These are phyloP conservation scores for Desmophyllum pertusum DNA, from an alignment of 92 coral and sea anemone species.

Conservation along the genomic window DNA sequence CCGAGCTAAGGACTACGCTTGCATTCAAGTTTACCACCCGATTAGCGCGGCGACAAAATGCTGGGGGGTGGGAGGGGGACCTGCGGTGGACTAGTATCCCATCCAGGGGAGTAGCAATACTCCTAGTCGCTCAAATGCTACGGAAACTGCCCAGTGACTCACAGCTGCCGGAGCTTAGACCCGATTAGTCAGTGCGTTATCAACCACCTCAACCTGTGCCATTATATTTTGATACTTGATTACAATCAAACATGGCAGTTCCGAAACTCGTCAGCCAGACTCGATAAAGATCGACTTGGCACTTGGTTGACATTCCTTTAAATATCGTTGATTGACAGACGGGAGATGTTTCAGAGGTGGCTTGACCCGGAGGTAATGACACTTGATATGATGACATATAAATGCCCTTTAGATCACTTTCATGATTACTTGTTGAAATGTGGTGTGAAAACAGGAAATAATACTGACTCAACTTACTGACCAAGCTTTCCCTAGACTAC, in stretches of 20 bases:
- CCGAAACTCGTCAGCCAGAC: not conserved
- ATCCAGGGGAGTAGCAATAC: too few relatives aligned
- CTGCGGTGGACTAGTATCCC: too few relatives aligned
- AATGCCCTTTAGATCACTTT: not conserved
- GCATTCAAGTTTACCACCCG: not conserved
- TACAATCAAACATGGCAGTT: not conserved
- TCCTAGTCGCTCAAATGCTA: too few relatives aligned
- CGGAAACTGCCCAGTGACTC: too few relatives aligned
- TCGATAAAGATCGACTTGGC: not conserved
- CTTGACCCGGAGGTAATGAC: constrained; percentile 4
- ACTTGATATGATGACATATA: constrained; percentile 3
- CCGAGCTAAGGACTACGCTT: too few relatives aligned
- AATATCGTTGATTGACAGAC: constrained; percentile 9
- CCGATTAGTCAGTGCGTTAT: too few relatives aligned
- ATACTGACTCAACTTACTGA: not conserved
- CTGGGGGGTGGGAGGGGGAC: too few relatives aligned
- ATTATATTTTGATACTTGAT: not conserved
- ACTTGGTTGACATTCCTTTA: constrained; percentile 20
- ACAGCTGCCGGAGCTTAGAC: too few relatives aligned
- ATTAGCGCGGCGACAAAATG: too few relatives aligned
- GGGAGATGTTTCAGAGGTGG: too few relatives aligned
- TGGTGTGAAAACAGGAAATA: constrained; percentile 8
- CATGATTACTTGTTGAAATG: constrained; percentile 17
- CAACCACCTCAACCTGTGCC: constrained; percentile 4
- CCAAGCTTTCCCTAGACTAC: too few relatives aligned